A percentile compares a stretch with the other conserved stretches of the same genome.
Conservation (phyloP, 2,113 vertebrate species). For the Aspiorhynchus laticeps region DNA sequence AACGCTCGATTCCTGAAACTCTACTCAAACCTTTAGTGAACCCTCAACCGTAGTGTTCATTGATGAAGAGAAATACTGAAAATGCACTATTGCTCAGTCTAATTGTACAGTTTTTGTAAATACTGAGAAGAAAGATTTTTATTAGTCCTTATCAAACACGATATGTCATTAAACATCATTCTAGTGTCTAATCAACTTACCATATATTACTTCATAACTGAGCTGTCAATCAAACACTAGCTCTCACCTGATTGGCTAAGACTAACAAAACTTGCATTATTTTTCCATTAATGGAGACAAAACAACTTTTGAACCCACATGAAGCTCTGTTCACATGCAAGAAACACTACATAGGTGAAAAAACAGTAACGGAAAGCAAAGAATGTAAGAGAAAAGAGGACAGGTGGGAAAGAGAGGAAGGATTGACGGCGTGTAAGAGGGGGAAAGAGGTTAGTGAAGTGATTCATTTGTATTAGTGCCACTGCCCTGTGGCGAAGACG, state of each 20-base stretch:
- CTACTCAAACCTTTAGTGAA: background rate
- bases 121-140: background rate
- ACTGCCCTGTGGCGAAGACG: conserved; percentile 76
- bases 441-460: conserved; percentile 74
- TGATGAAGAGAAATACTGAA: background rate
- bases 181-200: background rate
- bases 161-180: background rate
- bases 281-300: background rate
- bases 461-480: conserved; percentile 84
- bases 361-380: background rate
- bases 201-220: too few relatives aligned
- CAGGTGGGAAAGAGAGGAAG: conserved; percentile 60
- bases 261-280: background rate
- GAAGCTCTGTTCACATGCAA: background rate
- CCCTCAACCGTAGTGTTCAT: background rate
- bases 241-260: background rate
- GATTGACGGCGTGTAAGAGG: conserved; percentile 63
- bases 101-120: background rate
- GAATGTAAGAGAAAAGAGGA: conserved; percentile 11
- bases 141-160: background rate
- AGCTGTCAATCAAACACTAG: conserved; percentile 21
- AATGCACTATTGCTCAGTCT: background rate
- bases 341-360: background rate
- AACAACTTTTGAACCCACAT: background rate
- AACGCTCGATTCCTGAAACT: background rate